These are phyloP conservation scores for Nothoprocta pentlandii DNA, from an alignment of 2,113 vertebrate species.

Conservation along the genomic window DNA sequence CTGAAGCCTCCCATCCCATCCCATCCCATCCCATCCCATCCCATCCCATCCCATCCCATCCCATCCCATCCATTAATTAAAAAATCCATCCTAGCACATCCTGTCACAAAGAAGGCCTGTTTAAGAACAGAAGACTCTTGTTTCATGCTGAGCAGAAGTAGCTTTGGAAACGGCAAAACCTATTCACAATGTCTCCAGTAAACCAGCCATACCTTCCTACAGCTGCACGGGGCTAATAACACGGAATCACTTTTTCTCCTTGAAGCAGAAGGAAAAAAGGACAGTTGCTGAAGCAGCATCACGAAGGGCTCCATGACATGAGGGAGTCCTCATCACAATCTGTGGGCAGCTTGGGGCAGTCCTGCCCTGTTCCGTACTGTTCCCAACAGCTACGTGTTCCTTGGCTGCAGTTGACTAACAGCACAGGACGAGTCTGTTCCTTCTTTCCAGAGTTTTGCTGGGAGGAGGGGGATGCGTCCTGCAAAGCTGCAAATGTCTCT, in stretches of 20 bases:
- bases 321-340: not conserved
- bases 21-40: not conserved
- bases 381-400: not conserved
- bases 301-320: not conserved
- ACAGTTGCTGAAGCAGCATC: slow-evolving; percentile 27
- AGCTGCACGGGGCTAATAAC: not conserved
- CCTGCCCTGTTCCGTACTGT: not conserved
- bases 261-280: not conserved
- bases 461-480: not conserved
- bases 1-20: not conserved
- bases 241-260: not conserved
- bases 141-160: slow-evolving; percentile 53
- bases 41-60: not conserved
- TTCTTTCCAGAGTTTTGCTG: not conserved
- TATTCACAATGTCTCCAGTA: slow-evolving; percentile 12
- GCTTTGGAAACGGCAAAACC: slow-evolving; percentile 59
- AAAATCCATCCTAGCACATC: slow-evolving; percentile 45
- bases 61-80: not conserved
- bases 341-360: slow-evolving; percentile 36
- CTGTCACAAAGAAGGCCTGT: slow-evolving; percentile 26
- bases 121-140: slow-evolving; percentile 52
- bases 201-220: not conserved
- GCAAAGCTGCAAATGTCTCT: not conserved
- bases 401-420: slow-evolving; percentile 16
- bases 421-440: not conserved